Evolutionary conservation across 2,113 vertebrate species (phyloP), one percentile per base, ranked within the genome.

Genomic region (Zapus hudsonius): DNA sequence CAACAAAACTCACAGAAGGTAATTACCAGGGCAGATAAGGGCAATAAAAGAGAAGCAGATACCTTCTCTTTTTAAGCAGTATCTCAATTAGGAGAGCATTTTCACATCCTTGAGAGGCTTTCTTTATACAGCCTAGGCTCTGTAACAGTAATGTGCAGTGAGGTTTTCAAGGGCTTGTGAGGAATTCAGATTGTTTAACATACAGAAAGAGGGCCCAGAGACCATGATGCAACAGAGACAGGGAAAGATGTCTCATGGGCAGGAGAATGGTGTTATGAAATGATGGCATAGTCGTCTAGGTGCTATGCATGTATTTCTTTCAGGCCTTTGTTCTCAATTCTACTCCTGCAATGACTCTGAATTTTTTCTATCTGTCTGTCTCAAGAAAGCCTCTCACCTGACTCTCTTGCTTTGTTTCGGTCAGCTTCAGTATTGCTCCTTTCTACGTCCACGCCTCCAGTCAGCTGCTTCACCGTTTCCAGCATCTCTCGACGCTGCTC

Each of bases 401-500:
- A 23, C 29, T 99, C 99, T 94, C 97, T 98, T 94, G 95, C 52
- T 96, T 97, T 98, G 97, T 0, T 98, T 72, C 98, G 97, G 82
- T 99, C 99, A 0, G 84, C 67, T 52, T 98, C 98, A 0, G 87
- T 3, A 85, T 98, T 98, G 3, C 67, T 91, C 74, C 98, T 98
- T 36, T 99, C 99, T 42, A 95, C 0, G 76, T 99, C 99, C 13
- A 98, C 92, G 81, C 98, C 97, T 0, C 98, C 98, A 0, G 97
- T 98, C 0, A 98, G 81, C 95, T 98, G 99, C 87, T 98, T 98
- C 92, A 98, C 97, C 0, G 98, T 97, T 96, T 99, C 98, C 0
- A 98, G 98, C 94, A 97, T 98, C 91, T 99, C 99, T 88, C 98
- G 96, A 57, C 97, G 96, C 5, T 97, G 98, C 66, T 99, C 99